A percentile compares a stretch with the other conserved stretches of the same genome.
Evolutionary conservation across 1,140 invertebrate species (phyloP).

Genomic region (Megalopta genalis): DNA sequence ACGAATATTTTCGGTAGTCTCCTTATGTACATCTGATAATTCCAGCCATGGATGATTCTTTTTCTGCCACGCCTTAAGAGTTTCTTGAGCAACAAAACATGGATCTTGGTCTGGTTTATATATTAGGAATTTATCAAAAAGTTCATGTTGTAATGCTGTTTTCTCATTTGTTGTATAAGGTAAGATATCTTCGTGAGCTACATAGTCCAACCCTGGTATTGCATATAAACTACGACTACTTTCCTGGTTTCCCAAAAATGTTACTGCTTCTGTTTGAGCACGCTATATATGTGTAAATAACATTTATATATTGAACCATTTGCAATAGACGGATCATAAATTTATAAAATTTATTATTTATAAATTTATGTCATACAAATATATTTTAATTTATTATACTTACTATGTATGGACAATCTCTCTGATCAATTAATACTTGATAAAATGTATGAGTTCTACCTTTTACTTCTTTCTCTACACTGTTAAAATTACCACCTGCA

Average conservation of each 20-base stretch:
- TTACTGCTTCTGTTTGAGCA: constrained; percentile 97
- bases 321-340: neutral
- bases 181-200: constrained; percentile 96
- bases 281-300: constrained; percentile 82
- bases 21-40: constrained; percentile 97
- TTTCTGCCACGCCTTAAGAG: constrained; percentile 96
- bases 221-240: constrained; percentile 95
- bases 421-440: constrained; percentile 96
- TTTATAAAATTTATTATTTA: too few relatives aligned
- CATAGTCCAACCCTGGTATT: constrained; percentile 97
- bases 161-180: constrained; percentile 91
- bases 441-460: constrained; percentile 96
- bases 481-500: constrained; percentile 77
- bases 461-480: constrained; percentile 92
- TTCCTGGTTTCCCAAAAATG: constrained; percentile 97
- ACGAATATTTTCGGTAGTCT: constrained; percentile 96
- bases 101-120: constrained; percentile 91
- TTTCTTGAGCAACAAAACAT: constrained; percentile 93
- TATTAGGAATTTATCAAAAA: constrained; percentile 97
- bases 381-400: constrained; percentile 76
- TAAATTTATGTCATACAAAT: too few relatives aligned
- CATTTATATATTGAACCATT: constrained; percentile 6
- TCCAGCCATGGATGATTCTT: constrained; percentile 98
- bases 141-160: constrained; percentile 93
- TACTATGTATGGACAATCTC: constrained; percentile 97